A percentile compares a stretch with the other conserved stretches of the same genome.
These are phyloP conservation scores for Helleia helle DNA, from an alignment of 2,888 invertebrate genomes.

Conservation along the genomic window DNA sequence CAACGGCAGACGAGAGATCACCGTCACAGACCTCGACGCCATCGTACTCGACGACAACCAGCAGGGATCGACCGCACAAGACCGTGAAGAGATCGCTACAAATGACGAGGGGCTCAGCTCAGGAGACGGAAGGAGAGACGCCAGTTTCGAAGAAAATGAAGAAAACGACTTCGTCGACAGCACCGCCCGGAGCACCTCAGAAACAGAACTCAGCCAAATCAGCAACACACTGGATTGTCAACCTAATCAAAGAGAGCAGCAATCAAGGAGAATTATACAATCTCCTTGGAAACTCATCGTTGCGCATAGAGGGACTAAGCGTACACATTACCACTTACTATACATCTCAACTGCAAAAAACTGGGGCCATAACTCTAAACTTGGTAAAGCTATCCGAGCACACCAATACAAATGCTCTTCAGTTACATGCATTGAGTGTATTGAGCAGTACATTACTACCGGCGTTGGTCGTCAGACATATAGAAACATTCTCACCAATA, in stretches of 20 bases:
- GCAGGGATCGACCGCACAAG: too few relatives aligned
- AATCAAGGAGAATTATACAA: slow-evolving; percentile 5
- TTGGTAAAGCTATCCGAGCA: slow-evolving; percentile 16
- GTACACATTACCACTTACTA: slow-evolving; percentile 13
- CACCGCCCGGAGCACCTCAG: too few relatives aligned
- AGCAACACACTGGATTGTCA: slow-evolving; percentile 5
- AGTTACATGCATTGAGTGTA: slow-evolving; percentile 14
- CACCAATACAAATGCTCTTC: slow-evolving; percentile 14
- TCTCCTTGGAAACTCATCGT: slow-evolving; percentile 14
- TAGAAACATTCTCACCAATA: slow-evolving; percentile 14
- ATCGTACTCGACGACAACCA: too few relatives aligned
- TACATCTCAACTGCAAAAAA: slow-evolving; percentile 15
- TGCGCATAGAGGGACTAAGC: slow-evolving; percentile 9
- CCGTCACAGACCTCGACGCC: too few relatives aligned
- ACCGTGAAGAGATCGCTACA: too few relatives aligned
- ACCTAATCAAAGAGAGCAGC: background rate
- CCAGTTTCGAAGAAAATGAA: too few relatives aligned
- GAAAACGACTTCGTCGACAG: too few relatives aligned
- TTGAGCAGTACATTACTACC: slow-evolving; percentile 14
- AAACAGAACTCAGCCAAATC: too few relatives aligned
- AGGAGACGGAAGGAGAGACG: too few relatives aligned
- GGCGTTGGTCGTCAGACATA: slow-evolving; percentile 14
- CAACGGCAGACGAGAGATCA: too few relatives aligned
- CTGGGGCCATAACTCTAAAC: slow-evolving; percentile 14
- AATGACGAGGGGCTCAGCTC: too few relatives aligned